Evolutionary conservation across 2,113 vertebrate species (phyloP), one percentile per base, ranked within the genome.

Genomic region (Myxocyprinus asiaticus): DNA sequence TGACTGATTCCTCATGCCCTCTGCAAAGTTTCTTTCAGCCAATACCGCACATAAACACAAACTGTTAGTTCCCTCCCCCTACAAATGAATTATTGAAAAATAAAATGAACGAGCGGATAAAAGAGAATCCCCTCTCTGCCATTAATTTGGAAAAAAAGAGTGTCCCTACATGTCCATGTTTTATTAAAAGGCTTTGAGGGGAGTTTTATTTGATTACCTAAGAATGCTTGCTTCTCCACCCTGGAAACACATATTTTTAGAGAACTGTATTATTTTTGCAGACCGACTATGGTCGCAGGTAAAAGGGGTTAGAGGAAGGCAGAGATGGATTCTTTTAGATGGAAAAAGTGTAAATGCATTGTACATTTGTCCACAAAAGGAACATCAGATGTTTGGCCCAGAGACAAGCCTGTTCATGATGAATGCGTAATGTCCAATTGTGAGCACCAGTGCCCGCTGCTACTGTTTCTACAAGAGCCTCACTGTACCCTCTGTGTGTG

Each of bases 21-120:
- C 78, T 79, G 78, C 75, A 47, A 67, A 68, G 76, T 73, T 67
- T 53, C 77, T 81, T 77, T 48, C 81, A 85, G 76, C 69, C 56
- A 70, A 80, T 45, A 58, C 64, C 69, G 85, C 77, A 73, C 71
- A 76, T 15, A 78, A 66, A 33, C 44, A 47, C 22, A 79, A 83
- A 68, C 6, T 55, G 58, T 82, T 79, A 71, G 59, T 81, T 86
- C 86, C 48, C 43, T 71, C 59, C 69, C 79, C 58, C 33, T 44
- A 53, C 72, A 42, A 58, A 85, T 87, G 67, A 88, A 89, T 88
- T 85, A 90, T 87, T 89, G 84, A 90, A 82, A 87, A 88, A 88
- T 82, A 84, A 90, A 88, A 86, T 66, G 69, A 82, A 80, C 6
- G 68, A 63, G 64, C 74, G 59, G 72, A 83, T 72, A 43, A 85